Percentiles rank a stretch among this genome's conserved stretches.
Evolutionary conservation across 2,797 vertebrate genomes (phyloP).

Genomic region (Acestrorhynchus altus): DNA sequence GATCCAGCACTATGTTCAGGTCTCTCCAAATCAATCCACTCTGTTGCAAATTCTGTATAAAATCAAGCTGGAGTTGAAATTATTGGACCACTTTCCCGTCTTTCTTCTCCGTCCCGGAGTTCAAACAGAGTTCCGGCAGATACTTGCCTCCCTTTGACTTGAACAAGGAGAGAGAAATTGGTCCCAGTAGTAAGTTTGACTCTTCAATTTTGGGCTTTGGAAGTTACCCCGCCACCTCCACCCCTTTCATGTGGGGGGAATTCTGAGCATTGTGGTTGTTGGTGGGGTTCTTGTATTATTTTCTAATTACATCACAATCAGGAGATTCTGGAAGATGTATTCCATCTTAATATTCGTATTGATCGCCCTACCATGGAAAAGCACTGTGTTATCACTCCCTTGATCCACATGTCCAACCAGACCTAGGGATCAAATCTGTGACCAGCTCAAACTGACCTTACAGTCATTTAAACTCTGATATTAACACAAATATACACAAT

Average conservation of each 20-base stretch:
- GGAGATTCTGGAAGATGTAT: background rate
- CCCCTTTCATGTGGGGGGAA: conserved; percentile 24
- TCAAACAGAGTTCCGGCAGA: background rate
- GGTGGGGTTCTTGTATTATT: conserved; percentile 5
- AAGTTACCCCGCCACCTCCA: background rate
- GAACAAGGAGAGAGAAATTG: background rate
- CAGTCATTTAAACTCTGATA: too few species aligned
- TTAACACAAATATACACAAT: too few species aligned
- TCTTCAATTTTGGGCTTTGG: conserved; percentile 30
- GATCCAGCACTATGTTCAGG: background rate
- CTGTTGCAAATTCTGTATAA: background rate
- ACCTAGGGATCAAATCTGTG: too few species aligned
- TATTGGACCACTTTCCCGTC: background rate
- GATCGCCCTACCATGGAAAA: too few species aligned
- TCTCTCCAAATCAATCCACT: background rate
- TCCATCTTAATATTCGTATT: background rate
- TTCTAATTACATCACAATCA: background rate
- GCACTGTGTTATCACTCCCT: too few species aligned
- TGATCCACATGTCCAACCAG: too few species aligned
- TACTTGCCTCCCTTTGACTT: background rate
- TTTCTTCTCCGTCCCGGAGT: background rate
- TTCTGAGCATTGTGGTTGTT: conserved; percentile 36
- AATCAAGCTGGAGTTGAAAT: background rate
- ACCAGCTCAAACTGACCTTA: too few species aligned
- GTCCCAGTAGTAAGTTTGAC: conserved; percentile 25